Conservation (phyloP, 2,888 invertebrate genomes). For the Cryptocephalus moraei region DNA sequence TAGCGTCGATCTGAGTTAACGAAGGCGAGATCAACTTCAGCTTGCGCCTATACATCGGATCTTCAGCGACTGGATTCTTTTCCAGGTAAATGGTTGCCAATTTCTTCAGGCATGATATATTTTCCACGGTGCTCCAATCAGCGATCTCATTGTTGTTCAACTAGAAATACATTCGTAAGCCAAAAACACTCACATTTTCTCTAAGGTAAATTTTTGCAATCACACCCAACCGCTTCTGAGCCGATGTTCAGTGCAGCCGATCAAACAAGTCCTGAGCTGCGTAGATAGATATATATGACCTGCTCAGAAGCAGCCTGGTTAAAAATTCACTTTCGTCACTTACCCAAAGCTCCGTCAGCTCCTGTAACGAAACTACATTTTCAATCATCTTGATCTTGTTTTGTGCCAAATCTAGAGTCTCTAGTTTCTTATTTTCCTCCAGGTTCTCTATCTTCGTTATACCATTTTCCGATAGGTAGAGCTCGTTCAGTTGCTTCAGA, state of each 20-base stretch:
- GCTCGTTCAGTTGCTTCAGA: slow-evolving; percentile 65
- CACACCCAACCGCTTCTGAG: no score
- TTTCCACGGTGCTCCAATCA: slow-evolving; percentile 77
- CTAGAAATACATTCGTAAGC: slow-evolving; percentile 45
- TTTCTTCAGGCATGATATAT: slow-evolving; percentile 55
- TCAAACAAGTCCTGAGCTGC: no score
- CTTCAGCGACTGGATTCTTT: slow-evolving; percentile 77
- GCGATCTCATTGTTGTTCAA: slow-evolving; percentile 82
- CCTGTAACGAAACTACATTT: slow-evolving; percentile 62
- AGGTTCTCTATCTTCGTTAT: slow-evolving; percentile 70
- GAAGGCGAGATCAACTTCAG: slow-evolving; percentile 78
- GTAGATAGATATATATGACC: no score
- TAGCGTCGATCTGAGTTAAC: slow-evolving; percentile 91
- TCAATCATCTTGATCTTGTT: slow-evolving; percentile 75
- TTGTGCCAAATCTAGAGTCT: slow-evolving; percentile 83
- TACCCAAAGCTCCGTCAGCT: slow-evolving; percentile 95
- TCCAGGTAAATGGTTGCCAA: slow-evolving; percentile 86
- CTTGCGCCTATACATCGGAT: slow-evolving; percentile 83
- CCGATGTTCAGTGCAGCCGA: no score
- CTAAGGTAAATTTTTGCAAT: no score
- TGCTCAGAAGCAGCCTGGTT: no score
- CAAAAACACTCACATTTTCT: slow-evolving; percentile 3
- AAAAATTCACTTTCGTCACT: slow-evolving; percentile 11
- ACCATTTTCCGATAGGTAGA: slow-evolving; percentile 93
- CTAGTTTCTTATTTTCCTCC: slow-evolving; percentile 54